Base-by-base conservation (phyloP, 2,113 vertebrate genomes). In the Scalopus aquaticus region DNA sequence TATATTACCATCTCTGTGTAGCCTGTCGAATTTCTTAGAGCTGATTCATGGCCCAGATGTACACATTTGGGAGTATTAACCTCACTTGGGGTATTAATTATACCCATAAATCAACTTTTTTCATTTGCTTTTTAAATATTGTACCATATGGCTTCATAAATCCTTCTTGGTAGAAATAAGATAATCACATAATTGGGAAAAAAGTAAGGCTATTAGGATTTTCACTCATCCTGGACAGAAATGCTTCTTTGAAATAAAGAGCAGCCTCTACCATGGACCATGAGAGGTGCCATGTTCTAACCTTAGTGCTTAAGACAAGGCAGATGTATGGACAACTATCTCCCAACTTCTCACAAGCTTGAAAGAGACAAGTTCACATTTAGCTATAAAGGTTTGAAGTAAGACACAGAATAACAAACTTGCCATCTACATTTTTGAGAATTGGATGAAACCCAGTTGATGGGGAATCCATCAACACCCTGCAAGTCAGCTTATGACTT, bases 111-210 rank as follows among this genome's bases (percentile, higher is more conserved):
- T 44, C 35, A 87, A 42, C 62, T 67, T 72, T 87, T 91, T 28
- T 65, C 28, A 56, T 86, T 85, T 92, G 60, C 28, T 78, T 88
- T 64, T 73, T 58, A 93, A 92, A 73, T 37, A 64, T 2, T 67
- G 17, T 74, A 60, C 6, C 79, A 26, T 64, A 70, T 49, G 16
- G 44, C 79, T 73, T 44, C 20, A 78, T 73, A 90, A 93, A 69
- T 46, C 44, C 7, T 92, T 90, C 79, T 80, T 90, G 10, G 58
- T 73, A 73, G 30, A 67, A 92, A 86, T 67, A 67, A 92, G 94
- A 92, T 54, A 82, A 62, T 80, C 76, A 65, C 9, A 65, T 54
- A 22, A 9, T 35, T 67, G 6, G 5, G 10, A 16, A 2, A 54
- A 30, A 74, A 49, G n/a, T 22, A 73, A 42, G 37, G 44, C 58